Evolutionary conservation across 2,888 invertebrate species (phyloP), one percentile per base, ranked within the genome.

Genomic region (Isotomurus palustris): DNA sequence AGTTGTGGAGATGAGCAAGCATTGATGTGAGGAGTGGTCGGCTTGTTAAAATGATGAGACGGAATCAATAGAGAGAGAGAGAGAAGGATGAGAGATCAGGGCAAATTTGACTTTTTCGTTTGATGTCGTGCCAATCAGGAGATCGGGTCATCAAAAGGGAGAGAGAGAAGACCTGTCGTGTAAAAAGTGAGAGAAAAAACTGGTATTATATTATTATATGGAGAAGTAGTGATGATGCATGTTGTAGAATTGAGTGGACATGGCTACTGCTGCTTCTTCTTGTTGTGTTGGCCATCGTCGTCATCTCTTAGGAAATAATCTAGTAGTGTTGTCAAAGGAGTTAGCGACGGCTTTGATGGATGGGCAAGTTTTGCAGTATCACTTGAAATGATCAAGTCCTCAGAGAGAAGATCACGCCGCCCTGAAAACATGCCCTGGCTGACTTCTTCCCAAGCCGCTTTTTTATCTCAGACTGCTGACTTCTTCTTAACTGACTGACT

Each of bases 281-380:
- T 32, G n/a, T n/a, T n/a, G n/a, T 38, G 38, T 38, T 38, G 5
- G 38, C 22, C 21, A n/a, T n/a, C n/a, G n/a, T n/a, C 5, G 12
- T 43, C 43, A 43, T 43, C 43, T 43, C 43, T 43, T 43, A 43
- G 24, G 43, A 43, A 43, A 43, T 43, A 22, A 43, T 43, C 43
- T 43, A 6, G n/a, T n/a, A n/a, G 22, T 43, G 43, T 66, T 68
- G 70, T 69, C 70, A 70, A 70, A 67, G 68, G 57, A 66, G 70
- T 70, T 65, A 68, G 67, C 65, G 66, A 66, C 58, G 62, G 56
- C 60, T 67, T 69, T 70, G 70, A 70, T 70, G 67, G 70, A 70
- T 69, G 70, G 63, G 62, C 61, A 66, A 65, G 65, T 67, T 70
- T 66, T 68, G 56, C 58, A 66, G 65, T 70, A 69, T 70, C 70